Percentiles rank a stretch among this genome's conserved stretches.
phyloP scores from a whole-genome alignment of 2,888 invertebrate genomes.

The Ichneumoninae sp. region DNA sequence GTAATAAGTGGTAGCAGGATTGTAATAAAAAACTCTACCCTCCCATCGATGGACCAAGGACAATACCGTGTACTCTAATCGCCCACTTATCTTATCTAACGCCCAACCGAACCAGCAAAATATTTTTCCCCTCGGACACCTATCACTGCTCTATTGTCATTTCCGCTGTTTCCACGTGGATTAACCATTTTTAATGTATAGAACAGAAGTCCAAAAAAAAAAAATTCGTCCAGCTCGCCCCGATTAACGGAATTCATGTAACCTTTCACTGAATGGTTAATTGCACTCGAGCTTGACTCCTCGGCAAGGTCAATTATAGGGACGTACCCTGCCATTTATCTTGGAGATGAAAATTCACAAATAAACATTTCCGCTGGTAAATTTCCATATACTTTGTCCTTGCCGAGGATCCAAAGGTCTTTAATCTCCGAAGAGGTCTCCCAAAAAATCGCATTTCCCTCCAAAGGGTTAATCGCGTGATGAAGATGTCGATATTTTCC shows the following conservation, averaged over 20 bases:
- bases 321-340: neutral
- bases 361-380: neutral
- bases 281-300: neutral
- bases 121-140: constrained; percentile 22
- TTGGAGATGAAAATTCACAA: neutral
- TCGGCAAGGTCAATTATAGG: neutral
- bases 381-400: neutral
- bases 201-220: neutral
- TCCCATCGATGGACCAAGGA: constrained; percentile 67
- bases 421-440: neutral
- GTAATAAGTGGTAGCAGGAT: constrained; percentile 9
- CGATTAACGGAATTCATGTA: neutral
- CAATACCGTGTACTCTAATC: constrained; percentile 59
- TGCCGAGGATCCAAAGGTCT: neutral
- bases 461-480: constrained; percentile 23
- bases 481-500: constrained; percentile 55
- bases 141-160: neutral
- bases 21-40: constrained; percentile 27
- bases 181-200: neutral
- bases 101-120: neutral
- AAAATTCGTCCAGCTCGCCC: neutral
- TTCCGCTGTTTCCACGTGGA: neutral
- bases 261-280: neutral
- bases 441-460: neutral
- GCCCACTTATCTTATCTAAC: neutral